Evolutionary conservation across 2,888 invertebrate species (phyloP).

Genomic region (Augochlorella aurata): DNA sequence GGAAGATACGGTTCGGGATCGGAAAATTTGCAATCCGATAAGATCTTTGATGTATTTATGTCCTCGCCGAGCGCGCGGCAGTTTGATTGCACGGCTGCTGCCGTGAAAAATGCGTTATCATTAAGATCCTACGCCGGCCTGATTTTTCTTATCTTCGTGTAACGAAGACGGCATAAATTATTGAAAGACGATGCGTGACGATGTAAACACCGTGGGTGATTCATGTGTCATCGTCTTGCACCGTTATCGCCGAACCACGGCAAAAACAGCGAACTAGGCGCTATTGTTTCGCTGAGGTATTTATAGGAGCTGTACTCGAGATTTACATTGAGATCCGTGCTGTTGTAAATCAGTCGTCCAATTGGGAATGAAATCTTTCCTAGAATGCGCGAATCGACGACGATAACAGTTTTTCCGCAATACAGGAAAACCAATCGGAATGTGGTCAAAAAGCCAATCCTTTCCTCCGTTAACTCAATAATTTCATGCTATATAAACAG

Average conservation of each 20-base stretch:
- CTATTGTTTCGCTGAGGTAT: conserved; percentile 36
- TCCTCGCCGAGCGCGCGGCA: conserved; percentile 19
- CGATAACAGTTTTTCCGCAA: not conserved
- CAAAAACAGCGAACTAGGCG: conserved; percentile 41
- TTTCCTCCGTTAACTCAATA: not conserved
- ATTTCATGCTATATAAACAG: not conserved
- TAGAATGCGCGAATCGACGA: too few relatives aligned
- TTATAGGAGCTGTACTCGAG: conserved; percentile 46
- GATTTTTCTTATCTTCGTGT: conserved; percentile 40
- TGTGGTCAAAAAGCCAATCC: too few relatives aligned
- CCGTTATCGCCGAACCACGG: conserved; percentile 54
- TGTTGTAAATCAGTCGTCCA: not conserved
- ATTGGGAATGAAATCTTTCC: conserved; percentile 3
- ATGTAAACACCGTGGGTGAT: conserved; percentile 53
- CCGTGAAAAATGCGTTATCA: conserved; percentile 49
- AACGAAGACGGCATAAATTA: conserved; percentile 8
- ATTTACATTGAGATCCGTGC: conserved; percentile 11
- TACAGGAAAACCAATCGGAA: too few relatives aligned
- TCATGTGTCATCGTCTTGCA: conserved; percentile 30
- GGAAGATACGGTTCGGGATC: conserved; percentile 39
- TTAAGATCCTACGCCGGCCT: conserved; percentile 6
- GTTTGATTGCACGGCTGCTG: conserved; percentile 49
- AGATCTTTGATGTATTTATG: conserved; percentile 64
- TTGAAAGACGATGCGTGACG: conserved; percentile 40
- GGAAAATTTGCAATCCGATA: conserved; percentile 65